These are phyloP conservation scores for Podotricha telesiphe DNA, from an alignment of 2,888 invertebrate genomes.

Conservation along the genomic window DNA sequence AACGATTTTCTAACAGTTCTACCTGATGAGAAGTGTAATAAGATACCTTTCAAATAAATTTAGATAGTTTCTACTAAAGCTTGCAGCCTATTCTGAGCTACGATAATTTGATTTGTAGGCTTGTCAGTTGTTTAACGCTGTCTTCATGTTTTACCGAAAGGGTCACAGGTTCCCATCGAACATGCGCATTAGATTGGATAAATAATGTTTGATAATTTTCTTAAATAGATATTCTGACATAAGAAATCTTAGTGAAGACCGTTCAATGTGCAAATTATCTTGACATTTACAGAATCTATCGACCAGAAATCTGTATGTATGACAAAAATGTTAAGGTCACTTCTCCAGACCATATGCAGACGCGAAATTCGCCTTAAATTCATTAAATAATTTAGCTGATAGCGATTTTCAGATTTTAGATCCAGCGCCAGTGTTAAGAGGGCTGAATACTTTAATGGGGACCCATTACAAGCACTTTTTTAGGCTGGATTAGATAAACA, in stretches of 20 bases:
- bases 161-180: conserved; percentile 29
- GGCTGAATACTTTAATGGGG: conserved; percentile 69
- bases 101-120: conserved; percentile 18
- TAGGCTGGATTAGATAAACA: conserved; percentile 49
- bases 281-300: neutral
- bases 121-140: conserved; percentile 28
- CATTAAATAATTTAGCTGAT: conserved; percentile 43
- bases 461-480: conserved; percentile 61
- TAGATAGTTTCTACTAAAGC: conserved; percentile 16
- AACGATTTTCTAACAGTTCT: conserved; percentile 15
- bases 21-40: conserved; percentile 14
- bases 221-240: conserved; percentile 10
- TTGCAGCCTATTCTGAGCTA: conserved; percentile 11
- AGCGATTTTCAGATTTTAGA: too few species aligned
- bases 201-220: conserved; percentile 27
- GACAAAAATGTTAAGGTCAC: too few species aligned
- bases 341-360: conserved; percentile 57
- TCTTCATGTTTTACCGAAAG: conserved; percentile 21
- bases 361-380: conserved; percentile 55
- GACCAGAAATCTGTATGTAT: conserved; percentile 6
- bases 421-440: conserved; percentile 50
- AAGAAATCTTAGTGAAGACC: conserved; percentile 21
- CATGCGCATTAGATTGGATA: conserved; percentile 26
- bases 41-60: conserved; percentile 14
- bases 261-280: conserved; percentile 22